phyloP scores from a whole-genome alignment of 2,113 vertebrate species.

The Melospiza melodia region DNA sequence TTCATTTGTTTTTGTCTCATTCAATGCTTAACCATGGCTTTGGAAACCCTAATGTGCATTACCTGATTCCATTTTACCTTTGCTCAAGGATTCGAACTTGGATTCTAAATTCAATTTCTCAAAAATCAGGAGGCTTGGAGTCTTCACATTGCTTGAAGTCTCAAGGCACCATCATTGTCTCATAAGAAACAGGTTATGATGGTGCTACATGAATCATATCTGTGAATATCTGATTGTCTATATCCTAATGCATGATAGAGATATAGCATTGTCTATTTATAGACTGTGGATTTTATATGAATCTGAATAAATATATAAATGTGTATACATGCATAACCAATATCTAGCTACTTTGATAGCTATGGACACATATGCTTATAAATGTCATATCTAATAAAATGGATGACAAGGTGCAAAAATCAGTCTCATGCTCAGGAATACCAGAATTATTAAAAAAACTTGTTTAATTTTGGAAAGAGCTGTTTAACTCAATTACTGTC shows the following conservation, averaged over 20 bases:
- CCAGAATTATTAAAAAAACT: neutral
- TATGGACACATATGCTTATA: neutral
- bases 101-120: neutral
- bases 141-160: neutral
- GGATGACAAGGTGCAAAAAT: neutral
- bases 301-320: neutral
- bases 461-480: slow-evolving; percentile 21
- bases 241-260: neutral
- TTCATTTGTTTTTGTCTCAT: neutral
- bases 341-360: neutral
- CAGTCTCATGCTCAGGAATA: neutral
- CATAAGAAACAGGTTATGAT: neutral
- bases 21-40: neutral
- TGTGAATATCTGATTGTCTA: neutral
- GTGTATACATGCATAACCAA: neutral
- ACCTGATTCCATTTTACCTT: neutral
- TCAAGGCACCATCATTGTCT: neutral
- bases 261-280: neutral
- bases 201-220: neutral
- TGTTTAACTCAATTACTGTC: neutral
- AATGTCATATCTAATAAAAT: neutral
- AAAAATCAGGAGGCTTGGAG: neutral
- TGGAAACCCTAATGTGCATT: neutral
- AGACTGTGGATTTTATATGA: neutral
- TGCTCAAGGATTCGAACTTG: neutral